Conservation (phyloP, 2,797 vertebrate species). For the Microtus californicus region DNA sequence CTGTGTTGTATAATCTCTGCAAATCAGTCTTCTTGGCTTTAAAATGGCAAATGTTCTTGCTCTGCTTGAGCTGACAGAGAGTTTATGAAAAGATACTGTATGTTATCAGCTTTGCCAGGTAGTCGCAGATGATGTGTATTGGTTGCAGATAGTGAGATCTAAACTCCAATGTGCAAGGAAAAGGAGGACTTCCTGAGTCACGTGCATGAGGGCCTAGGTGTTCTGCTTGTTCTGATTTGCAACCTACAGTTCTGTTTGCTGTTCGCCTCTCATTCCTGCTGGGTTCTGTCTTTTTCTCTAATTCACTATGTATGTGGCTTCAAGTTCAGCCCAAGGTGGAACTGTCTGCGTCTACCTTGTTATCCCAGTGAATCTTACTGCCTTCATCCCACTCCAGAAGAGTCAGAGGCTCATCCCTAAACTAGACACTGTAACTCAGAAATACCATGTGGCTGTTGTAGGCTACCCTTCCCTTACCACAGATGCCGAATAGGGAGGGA, state of each 20-base stretch:
- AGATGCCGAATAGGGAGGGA: neutral
- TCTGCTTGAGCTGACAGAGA: slow-evolving; percentile 48
- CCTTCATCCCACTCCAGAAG: neutral
- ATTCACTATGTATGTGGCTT: neutral
- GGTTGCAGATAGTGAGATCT: slow-evolving; percentile 39
- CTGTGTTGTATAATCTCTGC: neutral
- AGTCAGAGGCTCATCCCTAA: neutral
- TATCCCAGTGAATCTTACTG: neutral
- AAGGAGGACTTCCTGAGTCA: neutral
- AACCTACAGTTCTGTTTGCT: neutral
- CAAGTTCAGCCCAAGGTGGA: neutral
- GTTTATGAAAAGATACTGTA: slow-evolving; percentile 21
- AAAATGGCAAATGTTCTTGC: slow-evolving; percentile 45
- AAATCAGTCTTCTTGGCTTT: slow-evolving; percentile 45
- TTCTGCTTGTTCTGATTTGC: neutral
- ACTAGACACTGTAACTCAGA: neutral
- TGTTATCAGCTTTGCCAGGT: neutral
- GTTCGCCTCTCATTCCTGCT: neutral
- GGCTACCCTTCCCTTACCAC: neutral
- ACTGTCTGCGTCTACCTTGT: neutral
- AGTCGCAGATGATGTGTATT: neutral
- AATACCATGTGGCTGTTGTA: neutral
- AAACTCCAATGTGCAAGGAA: neutral
- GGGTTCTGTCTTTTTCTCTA: neutral
- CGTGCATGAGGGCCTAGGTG: neutral